phyloP scores from a whole-genome alignment of 2,888 invertebrate species.

The Tenodera sinensis region DNA sequence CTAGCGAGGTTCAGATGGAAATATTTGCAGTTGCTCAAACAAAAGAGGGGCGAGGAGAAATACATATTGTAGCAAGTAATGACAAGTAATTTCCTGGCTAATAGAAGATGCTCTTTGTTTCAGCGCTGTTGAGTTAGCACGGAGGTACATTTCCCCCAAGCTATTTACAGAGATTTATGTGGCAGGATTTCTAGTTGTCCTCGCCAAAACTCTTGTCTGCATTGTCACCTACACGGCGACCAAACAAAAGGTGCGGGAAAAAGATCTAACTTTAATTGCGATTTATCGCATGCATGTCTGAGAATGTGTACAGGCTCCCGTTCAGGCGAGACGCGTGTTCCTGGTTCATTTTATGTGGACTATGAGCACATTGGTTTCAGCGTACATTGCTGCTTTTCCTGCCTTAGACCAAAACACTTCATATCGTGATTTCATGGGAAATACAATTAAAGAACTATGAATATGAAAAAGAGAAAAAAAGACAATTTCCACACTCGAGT shows the following conservation, averaged over 20 bases:
- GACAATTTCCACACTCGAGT: too few relatives aligned
- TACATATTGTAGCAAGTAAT: neutral
- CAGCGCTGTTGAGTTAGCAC: neutral
- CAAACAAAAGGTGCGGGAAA: neutral
- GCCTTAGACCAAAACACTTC: too few relatives aligned
- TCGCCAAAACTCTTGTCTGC: neutral
- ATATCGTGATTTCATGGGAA: too few relatives aligned
- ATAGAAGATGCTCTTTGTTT: neutral
- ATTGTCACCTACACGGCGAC: neutral
- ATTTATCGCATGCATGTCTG: neutral
- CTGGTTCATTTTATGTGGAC: too few relatives aligned
- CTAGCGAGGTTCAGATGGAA: too few relatives aligned
- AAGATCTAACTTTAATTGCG: neutral
- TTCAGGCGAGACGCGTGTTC: neutral
- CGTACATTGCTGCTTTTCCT: too few relatives aligned
- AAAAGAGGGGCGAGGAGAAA: too few relatives aligned
- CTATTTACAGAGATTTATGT: neutral
- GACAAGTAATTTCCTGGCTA: neutral
- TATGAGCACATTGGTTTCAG: too few relatives aligned
- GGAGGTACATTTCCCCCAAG: neutral
- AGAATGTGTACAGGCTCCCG: neutral
- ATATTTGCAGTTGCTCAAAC: too few relatives aligned
- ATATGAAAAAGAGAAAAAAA: too few relatives aligned
- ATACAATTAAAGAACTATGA: too few relatives aligned
- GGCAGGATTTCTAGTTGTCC: neutral